Base-by-base conservation (phyloP, 1,140 invertebrate species). In the Lordiphosa stackelbergi region DNA sequence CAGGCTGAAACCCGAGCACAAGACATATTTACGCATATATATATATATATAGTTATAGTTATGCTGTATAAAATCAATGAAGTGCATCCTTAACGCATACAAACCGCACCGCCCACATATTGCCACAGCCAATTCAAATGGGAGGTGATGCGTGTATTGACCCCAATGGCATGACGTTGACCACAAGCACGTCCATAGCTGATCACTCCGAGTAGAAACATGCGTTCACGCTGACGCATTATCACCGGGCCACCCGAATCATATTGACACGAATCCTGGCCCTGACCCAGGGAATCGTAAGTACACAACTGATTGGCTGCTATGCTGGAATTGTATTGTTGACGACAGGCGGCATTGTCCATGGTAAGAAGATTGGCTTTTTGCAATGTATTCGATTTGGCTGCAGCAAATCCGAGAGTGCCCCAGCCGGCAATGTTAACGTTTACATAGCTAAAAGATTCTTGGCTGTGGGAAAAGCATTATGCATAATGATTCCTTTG, bases 131-230 rank as follows among this genome's bases (percentile, higher is more conserved):
- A 94, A 46, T 90, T 88, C 7, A 94, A 47, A 78, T 92, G 93
- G 22, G 90, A 87, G 0, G 91, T 91, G 2, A 94, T 90, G 40
- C 93, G 88, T 0, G 93, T 94, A 71, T 94, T 94, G 8, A 94
- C 88, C 0, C 91, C 92, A 0, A 93, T 90, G 4, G 83, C 77
- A 7, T 85, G 88, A 13, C 86, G 68, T 9, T 69, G 46, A 0
- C 89, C 92, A 79, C 92, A 93, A 4, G 84, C 69, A 12, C 88
- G 88, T 1, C 92, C 92, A 73, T 91, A 93, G 3, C 92, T 93
- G 8, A 92, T 92, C 2, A 93, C 85, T 0, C 92, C 92, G 13
- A 91, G 59, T 0, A 92, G 58, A 28, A 56, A 83, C 61, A 74
- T 38, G 5, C 86, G 66, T 0, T 56, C 45, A 0, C 62, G 42